phyloP scores from a whole-genome alignment of 2,797 vertebrate genomes.

The Hylomyscus alleni region DNA sequence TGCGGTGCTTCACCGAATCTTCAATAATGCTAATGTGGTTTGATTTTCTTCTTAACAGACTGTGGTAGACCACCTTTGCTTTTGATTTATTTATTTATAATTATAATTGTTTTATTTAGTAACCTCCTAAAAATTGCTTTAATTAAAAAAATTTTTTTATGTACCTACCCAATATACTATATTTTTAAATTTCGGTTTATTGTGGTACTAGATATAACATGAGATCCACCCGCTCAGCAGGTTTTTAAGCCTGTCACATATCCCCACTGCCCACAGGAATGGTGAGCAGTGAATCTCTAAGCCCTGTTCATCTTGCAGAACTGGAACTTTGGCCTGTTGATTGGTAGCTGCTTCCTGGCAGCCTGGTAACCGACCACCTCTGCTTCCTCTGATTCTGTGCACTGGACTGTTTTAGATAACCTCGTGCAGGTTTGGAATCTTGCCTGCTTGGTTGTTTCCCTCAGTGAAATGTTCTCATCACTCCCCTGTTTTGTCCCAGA shows the following conservation, averaged over 20 bases:
- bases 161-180: neutral
- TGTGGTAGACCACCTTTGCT: neutral
- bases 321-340: neutral
- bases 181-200: neutral
- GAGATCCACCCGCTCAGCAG: neutral
- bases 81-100: neutral
- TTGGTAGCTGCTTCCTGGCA: too few relatives aligned
- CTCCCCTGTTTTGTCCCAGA: neutral
- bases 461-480: neutral
- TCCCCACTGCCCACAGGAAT: neutral
- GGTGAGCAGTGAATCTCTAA: neutral
- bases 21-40: slow-evolving; percentile 32
- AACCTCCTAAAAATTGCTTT: slow-evolving; percentile 19
- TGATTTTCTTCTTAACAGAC: neutral
- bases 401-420: neutral
- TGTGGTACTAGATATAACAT: neutral
- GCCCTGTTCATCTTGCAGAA: neutral
- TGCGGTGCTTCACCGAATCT: neutral
- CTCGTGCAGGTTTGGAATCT: neutral
- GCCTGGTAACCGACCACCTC: neutral
- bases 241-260: neutral
- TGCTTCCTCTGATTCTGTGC: neutral
- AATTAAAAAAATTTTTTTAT: slow-evolving; percentile 32
- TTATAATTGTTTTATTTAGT: neutral
- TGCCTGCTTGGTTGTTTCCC: neutral